phyloP scores from a whole-genome alignment of 2,797 vertebrate species.

The Crax fasciolata region DNA sequence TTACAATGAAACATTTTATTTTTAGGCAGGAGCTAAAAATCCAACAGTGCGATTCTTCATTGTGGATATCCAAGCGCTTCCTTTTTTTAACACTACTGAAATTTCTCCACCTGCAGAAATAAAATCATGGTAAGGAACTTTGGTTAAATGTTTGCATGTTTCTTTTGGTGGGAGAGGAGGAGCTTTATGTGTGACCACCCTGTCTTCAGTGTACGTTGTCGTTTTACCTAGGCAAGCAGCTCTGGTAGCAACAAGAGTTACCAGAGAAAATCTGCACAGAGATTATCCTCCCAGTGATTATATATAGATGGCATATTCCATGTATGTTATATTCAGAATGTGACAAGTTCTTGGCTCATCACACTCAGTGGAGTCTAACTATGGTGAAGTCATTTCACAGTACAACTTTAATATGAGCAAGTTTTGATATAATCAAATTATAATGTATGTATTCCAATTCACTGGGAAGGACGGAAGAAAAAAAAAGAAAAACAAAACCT shows the following conservation, averaged over 20 bases:
- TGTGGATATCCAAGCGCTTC: constrained; percentile 59
- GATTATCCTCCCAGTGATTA: constrained; percentile 74
- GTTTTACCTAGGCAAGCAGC: constrained; percentile 7
- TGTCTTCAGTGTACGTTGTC: constrained; percentile 19
- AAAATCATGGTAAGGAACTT: constrained; percentile 75
- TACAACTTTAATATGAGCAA: constrained; percentile 77
- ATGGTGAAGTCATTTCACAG: constrained; percentile 75
- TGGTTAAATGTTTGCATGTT: not conserved
- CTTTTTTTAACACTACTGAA: not conserved
- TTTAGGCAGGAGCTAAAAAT: constrained; percentile 85
- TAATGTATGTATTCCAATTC: constrained; percentile 72
- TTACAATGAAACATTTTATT: constrained; percentile 49
- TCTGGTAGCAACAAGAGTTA: constrained; percentile 65
- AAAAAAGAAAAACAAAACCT: constrained; percentile 32
- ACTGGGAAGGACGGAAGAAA: not conserved
- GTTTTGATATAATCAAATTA: constrained; percentile 74
- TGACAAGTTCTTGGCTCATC: constrained; percentile 77
- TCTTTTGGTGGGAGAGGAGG: constrained; percentile 24
- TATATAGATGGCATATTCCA: constrained; percentile 80
- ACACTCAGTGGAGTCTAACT: constrained; percentile 75
- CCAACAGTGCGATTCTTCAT: constrained; percentile 82
- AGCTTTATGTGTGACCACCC: constrained; percentile 18
- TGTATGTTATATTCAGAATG: constrained; percentile 78
- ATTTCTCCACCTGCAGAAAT: constrained; percentile 78
- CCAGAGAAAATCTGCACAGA: constrained; percentile 75